Base-by-base conservation (phyloP, 2,888 invertebrate genomes). In the Neuroscelio doddi region DNA sequence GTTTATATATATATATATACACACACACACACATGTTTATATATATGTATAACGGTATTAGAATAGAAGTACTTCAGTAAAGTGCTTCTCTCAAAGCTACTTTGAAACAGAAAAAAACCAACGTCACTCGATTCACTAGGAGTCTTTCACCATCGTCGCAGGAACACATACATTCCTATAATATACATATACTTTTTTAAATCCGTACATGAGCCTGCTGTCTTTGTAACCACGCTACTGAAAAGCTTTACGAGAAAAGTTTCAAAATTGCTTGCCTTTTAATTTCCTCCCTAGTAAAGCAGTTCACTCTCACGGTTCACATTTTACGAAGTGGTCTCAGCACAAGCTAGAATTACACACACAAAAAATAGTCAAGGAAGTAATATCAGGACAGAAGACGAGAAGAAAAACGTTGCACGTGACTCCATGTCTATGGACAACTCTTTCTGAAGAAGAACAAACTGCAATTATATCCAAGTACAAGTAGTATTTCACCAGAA, bases 191-290 rank as follows among this genome's bases (percentile, higher is more conserved):
- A 21, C 41, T 39, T 21, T 45, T 50, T 52, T 58, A 21, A 44
- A 47, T 55, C 21, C 14, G 21, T 46, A 39, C 64, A 42, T 32
- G 42, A 16, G 44, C 38, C 52, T 51, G 26, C 26, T 52, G 36
- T 21, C 47, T 24, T 30, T 50, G 53, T 44, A 50, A 17, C 34
- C 27, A 29, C 38, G 29, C 49, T 44, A 39, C 44, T 63, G 64
- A 64, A 69, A 67, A 68, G 51, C 64, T 68, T 62, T 64, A 67
- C 50, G 61, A 64, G 42, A 5, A 67, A 68, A 64, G 64, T 71
- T 69, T 45, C 62, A 39, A 64, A 69, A 73, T 70, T 64, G 58
- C 64, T 47, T 58, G 64, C 58, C 70, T 70, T 70, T 70, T 71
- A 72, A 73, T 73, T 70, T 73, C 50, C 67, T 62, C 38, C 45